A percentile compares a stretch with the other conserved stretches of the same genome.
phyloP scores from a whole-genome alignment of 2,113 vertebrate species.

The Phrynosoma blainvillii region DNA sequence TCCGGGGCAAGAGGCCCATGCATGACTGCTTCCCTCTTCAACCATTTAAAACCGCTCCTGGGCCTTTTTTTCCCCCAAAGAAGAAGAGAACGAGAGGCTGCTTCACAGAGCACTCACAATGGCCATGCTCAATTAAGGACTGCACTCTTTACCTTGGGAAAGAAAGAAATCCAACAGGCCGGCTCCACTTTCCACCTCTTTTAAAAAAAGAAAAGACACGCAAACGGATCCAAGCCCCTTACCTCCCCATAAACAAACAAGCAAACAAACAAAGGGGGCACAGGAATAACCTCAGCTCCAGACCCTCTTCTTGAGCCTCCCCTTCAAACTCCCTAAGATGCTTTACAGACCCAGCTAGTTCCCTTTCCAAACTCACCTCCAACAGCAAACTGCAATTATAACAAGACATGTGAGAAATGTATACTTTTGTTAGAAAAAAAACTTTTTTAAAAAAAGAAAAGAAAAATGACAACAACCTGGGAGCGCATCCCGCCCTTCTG shows the following conservation, averaged over 20 bases:
- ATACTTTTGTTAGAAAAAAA: no score
- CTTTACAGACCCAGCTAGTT: no score
- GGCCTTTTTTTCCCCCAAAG: not conserved
- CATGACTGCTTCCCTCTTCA: not conserved
- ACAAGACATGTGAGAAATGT: not conserved
- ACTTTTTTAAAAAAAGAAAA: no score
- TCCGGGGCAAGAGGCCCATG: constrained; percentile 22
- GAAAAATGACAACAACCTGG: not conserved
- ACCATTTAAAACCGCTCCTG: not conserved
- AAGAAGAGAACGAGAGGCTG: not conserved
- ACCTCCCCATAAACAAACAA: no score
- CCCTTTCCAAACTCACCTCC: no score
- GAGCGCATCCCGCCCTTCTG: not conserved
- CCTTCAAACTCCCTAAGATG: no score
- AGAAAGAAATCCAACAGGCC: not conserved
- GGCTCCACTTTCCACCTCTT: not conserved
- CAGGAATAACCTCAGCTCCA: not conserved
- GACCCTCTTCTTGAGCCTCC: not conserved
- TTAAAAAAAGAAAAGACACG: no score
- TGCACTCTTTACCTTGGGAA: constrained; percentile 18
- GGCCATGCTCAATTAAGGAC: rapidly evolving
- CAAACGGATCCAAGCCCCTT: not conserved
- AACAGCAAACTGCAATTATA: not conserved
- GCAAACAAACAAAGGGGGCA: not conserved
- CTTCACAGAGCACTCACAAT: not conserved